phyloP scores from a whole-genome alignment of 2,888 invertebrate species.

The Operophtera brumata region DNA sequence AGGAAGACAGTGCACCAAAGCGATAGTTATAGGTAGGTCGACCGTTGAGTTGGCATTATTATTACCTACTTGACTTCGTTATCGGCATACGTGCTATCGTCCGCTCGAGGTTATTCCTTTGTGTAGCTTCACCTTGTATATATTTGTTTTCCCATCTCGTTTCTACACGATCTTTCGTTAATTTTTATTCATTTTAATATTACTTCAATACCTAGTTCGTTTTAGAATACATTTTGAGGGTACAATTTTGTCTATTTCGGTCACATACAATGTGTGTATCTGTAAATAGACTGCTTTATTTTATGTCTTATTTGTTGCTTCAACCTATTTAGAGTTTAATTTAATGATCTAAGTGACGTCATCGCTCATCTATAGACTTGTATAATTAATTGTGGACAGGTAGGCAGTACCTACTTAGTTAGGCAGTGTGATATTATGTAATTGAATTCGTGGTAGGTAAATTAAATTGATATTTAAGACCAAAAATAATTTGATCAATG shows the following conservation, averaged over 20 bases:
- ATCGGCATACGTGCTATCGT: constrained; percentile 68
- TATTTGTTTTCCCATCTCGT: constrained; percentile 49
- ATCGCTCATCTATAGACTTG: constrained; percentile 5
- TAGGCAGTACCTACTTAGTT: not conserved
- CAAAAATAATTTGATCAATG: too few species aligned
- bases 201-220: not conserved
- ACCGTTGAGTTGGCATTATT: constrained; percentile 73
- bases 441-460: not conserved
- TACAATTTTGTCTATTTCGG: not conserved
- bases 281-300: constrained; percentile 11
- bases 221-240: not conserved
- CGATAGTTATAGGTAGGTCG: constrained; percentile 77
- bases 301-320: constrained; percentile 17
- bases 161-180: constrained; percentile 26
- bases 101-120: constrained; percentile 60
- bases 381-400: not conserved
- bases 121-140: constrained; percentile 65
- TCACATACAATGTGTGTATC: constrained; percentile 9
- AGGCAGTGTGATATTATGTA: not conserved
- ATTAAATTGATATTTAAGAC: too few species aligned
- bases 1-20: constrained; percentile 69
- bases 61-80: constrained; percentile 65
- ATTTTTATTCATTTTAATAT: constrained; percentile 18
- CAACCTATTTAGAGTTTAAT: constrained; percentile 18
- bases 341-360: constrained; percentile 19